phyloP scores from a whole-genome alignment of 2,797 vertebrate species.

The Cuculus canorus region DNA sequence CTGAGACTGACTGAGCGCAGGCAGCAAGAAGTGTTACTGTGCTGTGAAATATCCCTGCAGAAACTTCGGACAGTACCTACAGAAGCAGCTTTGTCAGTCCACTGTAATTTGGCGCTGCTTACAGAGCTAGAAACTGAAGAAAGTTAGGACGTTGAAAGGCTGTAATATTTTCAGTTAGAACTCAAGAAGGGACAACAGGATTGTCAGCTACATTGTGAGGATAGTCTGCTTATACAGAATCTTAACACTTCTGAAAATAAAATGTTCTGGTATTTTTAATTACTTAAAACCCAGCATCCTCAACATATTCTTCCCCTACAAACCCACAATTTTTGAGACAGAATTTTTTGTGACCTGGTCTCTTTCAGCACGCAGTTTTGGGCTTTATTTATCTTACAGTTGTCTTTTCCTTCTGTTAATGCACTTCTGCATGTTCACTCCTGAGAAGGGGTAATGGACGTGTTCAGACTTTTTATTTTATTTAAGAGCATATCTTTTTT shows the following conservation, averaged over 20 bases:
- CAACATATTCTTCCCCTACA: background rate
- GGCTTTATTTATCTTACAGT: background rate
- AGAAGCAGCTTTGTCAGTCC: background rate
- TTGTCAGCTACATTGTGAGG: background rate
- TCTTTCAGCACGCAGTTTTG: background rate
- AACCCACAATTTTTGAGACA: background rate
- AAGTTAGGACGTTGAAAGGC: background rate
- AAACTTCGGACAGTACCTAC: background rate
- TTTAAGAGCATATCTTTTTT: background rate
- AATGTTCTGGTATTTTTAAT: background rate
- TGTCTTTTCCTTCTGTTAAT: slow-evolving; percentile 17
- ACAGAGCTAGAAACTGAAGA: background rate
- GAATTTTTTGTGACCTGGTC: background rate
- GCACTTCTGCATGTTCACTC: background rate
- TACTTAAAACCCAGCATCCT: background rate
- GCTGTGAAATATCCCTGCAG: background rate
- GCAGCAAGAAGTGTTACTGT: background rate
- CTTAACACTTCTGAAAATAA: background rate
- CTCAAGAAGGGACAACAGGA: background rate
- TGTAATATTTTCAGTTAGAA: background rate
- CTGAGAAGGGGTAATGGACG: background rate
- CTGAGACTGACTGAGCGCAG: background rate
- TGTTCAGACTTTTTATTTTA: background rate
- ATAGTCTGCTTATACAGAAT: background rate
- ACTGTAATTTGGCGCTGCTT: background rate